Conservation (phyloP, 2,797 vertebrate genomes). For the Echeneis naucrates region DNA sequence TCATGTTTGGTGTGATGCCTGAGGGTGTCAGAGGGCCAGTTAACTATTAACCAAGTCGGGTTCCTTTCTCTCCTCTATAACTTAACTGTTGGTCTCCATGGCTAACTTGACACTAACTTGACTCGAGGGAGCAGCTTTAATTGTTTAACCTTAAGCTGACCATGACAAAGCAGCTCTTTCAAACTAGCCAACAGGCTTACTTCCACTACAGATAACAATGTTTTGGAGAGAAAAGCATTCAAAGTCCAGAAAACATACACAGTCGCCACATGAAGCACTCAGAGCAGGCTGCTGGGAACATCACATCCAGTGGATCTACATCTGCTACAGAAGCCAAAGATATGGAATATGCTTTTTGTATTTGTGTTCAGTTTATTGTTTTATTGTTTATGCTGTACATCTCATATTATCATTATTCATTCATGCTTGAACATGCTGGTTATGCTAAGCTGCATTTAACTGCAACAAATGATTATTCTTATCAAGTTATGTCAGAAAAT, state of each 20-base stretch:
- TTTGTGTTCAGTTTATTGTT: not conserved
- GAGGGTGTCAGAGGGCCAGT: conserved; percentile 55
- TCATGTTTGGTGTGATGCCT: conserved; percentile 44
- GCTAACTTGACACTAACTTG: conserved; percentile 72
- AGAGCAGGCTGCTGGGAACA: not conserved
- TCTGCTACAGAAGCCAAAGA: not conserved
- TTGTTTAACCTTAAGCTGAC: conserved; percentile 75
- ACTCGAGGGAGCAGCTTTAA: conserved; percentile 63
- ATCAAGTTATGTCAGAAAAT: not conserved
- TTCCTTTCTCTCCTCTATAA: conserved; percentile 28
- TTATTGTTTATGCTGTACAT: not conserved
- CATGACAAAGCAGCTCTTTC: conserved; percentile 72
- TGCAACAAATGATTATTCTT: not conserved
- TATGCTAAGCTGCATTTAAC: not conserved
- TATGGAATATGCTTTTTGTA: not conserved
- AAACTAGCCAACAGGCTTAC: conserved; percentile 60
- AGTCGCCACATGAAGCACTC: not conserved
- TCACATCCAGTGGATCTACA: not conserved
- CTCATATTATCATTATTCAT: not conserved
- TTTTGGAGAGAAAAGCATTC: conserved; percentile 17
- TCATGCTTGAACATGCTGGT: not conserved
- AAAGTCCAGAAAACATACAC: conserved; percentile 17
- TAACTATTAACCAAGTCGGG: conserved; percentile 55
- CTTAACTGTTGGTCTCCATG: conserved; percentile 46
- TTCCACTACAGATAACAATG: conserved; percentile 54